Conservation (phyloP, 64 coral and sea anemone genomes). For the Pocillopora damicornis region DNA sequence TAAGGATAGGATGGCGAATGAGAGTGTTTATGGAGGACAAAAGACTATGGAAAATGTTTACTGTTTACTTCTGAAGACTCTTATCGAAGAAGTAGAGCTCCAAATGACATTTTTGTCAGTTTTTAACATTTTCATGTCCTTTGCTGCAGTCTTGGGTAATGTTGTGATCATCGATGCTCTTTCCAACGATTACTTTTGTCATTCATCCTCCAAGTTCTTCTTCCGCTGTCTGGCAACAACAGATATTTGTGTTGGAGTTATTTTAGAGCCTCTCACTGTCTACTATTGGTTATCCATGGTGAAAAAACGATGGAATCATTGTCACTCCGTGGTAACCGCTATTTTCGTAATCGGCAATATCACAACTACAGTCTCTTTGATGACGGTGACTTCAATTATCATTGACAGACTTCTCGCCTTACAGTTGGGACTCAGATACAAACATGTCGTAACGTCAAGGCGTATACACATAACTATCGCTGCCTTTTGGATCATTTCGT, state of each 20-base stretch:
- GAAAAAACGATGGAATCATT: not conserved
- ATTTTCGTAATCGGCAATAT: not conserved
- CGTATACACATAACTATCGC: not conserved
- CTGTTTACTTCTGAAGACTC: not conserved
- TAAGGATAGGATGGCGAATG: not conserved
- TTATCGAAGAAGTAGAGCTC: not conserved
- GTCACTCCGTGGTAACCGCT: not conserved
- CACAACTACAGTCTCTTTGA: not conserved
- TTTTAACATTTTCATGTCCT: not conserved
- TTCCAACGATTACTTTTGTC: not conserved
- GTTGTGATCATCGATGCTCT: not conserved
- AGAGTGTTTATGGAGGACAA: not conserved
- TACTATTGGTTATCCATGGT: not conserved
- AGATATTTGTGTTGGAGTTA: not conserved
- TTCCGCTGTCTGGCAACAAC: not conserved
- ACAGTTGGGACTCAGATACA: not conserved
- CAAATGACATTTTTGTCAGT: not conserved
- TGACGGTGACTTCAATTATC: not conserved
- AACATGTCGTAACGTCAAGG: not conserved
- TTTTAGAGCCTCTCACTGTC: not conserved
- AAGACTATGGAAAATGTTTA: too few species aligned
- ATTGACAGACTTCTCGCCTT: conserved; percentile 11
- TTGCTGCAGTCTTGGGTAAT: not conserved
- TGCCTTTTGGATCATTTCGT: not conserved
- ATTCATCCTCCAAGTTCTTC: not conserved